phyloP scores from a whole-genome alignment of 2,888 invertebrate species.

The Cynaeus angustus region DNA sequence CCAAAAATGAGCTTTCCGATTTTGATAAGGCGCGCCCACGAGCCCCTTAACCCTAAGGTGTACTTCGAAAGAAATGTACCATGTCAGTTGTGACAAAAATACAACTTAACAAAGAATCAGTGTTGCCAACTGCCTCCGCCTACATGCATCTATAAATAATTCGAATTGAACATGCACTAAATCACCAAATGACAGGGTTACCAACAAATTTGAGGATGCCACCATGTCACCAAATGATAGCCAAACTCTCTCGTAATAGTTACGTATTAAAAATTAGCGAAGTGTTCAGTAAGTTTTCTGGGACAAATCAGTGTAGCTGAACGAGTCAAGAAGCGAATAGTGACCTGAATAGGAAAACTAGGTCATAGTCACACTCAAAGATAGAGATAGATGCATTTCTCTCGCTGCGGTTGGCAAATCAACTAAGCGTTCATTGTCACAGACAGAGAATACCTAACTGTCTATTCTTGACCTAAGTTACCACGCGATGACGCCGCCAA shows the following conservation, averaged over 20 bases:
- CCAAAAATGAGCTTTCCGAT: too few species aligned
- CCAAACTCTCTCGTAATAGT: constrained; percentile 26
- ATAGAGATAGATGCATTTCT: constrained; percentile 62
- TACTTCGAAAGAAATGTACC: too few species aligned
- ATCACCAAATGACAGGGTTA: constrained; percentile 2
- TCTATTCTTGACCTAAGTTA: constrained; percentile 54
- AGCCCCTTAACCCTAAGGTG: too few species aligned
- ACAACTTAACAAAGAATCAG: too few species aligned
- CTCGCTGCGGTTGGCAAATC: constrained; percentile 49
- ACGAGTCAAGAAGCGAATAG: constrained; percentile 67
- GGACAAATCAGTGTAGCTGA: constrained; percentile 66
- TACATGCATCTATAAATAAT: too few species aligned
- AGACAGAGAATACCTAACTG: constrained; percentile 49
- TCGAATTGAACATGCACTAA: neutral
- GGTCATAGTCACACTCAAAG: constrained; percentile 69
- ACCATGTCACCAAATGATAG: neutral
- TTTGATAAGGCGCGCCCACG: too few species aligned
- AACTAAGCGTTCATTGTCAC: constrained; percentile 51
- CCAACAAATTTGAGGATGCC: too few species aligned
- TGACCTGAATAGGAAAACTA: constrained; percentile 69
- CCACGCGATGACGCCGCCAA: constrained; percentile 20
- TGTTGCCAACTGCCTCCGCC: too few species aligned
- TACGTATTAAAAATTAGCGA: constrained; percentile 52
- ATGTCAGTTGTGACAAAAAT: too few species aligned
- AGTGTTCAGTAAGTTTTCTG: constrained; percentile 62